phyloP scores from a whole-genome alignment of 2,888 invertebrate species.

The Himalopsyche tibetana region DNA sequence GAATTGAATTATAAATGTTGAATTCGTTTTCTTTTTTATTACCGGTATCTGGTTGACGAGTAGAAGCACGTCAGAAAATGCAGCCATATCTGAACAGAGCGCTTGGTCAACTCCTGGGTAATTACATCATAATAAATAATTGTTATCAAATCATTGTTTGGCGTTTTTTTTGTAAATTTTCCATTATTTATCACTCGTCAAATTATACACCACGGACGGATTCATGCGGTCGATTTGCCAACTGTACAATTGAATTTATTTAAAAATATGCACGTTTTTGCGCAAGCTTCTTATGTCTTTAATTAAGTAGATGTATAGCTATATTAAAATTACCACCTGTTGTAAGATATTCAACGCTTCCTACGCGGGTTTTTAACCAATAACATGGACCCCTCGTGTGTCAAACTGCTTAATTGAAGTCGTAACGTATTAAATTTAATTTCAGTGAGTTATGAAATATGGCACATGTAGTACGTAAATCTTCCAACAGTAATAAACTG shows the following conservation, averaged over 20 bases:
- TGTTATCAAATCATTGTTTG: background rate
- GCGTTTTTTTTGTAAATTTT: background rate
- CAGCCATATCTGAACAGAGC: slow-evolving; percentile 65
- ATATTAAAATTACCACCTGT: slow-evolving; percentile 12
- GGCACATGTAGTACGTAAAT: background rate
- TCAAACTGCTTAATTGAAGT: background rate
- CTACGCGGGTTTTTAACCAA: background rate
- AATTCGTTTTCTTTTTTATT: background rate
- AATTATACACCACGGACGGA: background rate
- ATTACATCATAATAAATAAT: slow-evolving; percentile 45
- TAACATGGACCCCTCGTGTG: background rate
- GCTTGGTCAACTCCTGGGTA: slow-evolving; percentile 67
- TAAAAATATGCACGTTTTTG: slow-evolving; percentile 6
- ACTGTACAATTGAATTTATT: slow-evolving; percentile 17
- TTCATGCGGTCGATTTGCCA: background rate
- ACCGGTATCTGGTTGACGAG: slow-evolving; percentile 32
- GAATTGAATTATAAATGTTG: slow-evolving; percentile 32
- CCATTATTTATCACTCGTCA: background rate
- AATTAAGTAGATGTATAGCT: background rate
- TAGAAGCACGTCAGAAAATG: slow-evolving; percentile 64
- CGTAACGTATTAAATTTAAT: background rate
- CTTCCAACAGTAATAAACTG: background rate
- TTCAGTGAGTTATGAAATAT: background rate
- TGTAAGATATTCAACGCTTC: background rate
- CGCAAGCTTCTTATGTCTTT: background rate